Percentiles rank a stretch among this genome's conserved stretches.
These are phyloP conservation scores for Sterna hirundo DNA, from an alignment of 2,113 vertebrate species.

Conservation along the genomic window DNA sequence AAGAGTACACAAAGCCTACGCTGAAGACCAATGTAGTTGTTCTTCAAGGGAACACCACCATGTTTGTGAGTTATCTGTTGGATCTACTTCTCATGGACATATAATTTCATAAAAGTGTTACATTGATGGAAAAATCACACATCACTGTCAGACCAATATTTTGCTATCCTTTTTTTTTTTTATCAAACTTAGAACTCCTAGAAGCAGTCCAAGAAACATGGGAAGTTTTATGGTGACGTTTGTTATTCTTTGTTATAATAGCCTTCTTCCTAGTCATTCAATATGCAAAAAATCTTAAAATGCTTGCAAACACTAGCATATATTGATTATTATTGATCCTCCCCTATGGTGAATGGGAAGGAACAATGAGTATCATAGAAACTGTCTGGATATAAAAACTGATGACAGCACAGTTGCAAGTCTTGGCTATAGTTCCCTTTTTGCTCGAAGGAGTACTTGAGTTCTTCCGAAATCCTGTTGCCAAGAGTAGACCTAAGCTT, in stretches of 20 bases:
- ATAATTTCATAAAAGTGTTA: background rate
- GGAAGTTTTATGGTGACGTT: background rate
- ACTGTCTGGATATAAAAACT: background rate
- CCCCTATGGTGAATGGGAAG: background rate
- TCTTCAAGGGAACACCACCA: background rate
- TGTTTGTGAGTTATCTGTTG: background rate
- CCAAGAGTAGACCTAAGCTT: slow-evolving; percentile 21
- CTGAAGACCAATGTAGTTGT: background rate
- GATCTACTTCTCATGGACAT: background rate
- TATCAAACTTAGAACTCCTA: background rate
- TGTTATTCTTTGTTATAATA: background rate
- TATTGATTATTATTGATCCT: background rate
- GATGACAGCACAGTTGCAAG: background rate
- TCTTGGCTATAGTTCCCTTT: background rate
- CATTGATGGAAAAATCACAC: background rate
- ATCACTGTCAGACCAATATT: background rate
- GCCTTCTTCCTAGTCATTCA: background rate
- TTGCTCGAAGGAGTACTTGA: slow-evolving; percentile 1
- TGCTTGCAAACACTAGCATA: background rate
- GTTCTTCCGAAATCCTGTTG: background rate
- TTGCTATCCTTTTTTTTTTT: background rate
- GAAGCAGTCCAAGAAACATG: background rate
- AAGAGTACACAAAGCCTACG: background rate
- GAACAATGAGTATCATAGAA: background rate
- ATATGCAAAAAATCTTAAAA: background rate